Conservation (phyloP, 2,888 invertebrate species). For the Phaonia tiefii region DNA sequence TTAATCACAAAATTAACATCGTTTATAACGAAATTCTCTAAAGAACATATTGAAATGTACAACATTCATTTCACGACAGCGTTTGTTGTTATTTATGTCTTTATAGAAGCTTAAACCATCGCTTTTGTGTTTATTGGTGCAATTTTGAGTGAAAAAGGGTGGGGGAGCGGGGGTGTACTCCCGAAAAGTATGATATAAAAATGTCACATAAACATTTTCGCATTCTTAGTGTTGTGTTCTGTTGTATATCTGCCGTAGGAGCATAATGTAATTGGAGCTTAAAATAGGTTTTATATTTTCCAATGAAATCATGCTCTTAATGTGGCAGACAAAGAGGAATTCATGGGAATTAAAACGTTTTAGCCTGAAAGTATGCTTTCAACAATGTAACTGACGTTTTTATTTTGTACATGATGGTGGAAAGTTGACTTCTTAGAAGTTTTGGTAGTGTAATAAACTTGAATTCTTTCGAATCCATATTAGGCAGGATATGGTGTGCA, state of each 20-base stretch:
- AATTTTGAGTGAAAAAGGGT: background rate
- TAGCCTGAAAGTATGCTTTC: slow-evolving; percentile 3
- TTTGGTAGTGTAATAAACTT: too few relatives aligned
- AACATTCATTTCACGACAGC: background rate
- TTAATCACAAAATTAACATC: background rate
- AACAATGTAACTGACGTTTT: too few relatives aligned
- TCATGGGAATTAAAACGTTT: slow-evolving; percentile 12
- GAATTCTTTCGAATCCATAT: too few relatives aligned
- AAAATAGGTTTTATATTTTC: background rate
- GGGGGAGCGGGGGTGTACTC: too few relatives aligned
- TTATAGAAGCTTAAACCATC: background rate
- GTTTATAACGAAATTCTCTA: background rate
- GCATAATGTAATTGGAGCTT: slow-evolving; percentile 15
- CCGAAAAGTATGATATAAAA: slow-evolving; percentile 36
- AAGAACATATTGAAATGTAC: background rate
- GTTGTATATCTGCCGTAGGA: too few relatives aligned
- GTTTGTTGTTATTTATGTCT: slow-evolving; percentile 22
- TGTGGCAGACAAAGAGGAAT: slow-evolving; percentile 6
- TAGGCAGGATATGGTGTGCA: too few relatives aligned
- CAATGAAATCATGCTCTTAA: background rate
- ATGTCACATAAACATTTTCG: slow-evolving; percentile 28
- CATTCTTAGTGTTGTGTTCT: slow-evolving; percentile 8
- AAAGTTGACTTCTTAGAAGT: too few relatives aligned
- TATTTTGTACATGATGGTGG: too few relatives aligned
- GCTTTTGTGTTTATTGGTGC: background rate